Percentiles rank a stretch among this genome's conserved stretches.
These are phyloP conservation scores for Epirrita christyi DNA, from an alignment of 2,888 invertebrate genomes.

Conservation along the genomic window DNA sequence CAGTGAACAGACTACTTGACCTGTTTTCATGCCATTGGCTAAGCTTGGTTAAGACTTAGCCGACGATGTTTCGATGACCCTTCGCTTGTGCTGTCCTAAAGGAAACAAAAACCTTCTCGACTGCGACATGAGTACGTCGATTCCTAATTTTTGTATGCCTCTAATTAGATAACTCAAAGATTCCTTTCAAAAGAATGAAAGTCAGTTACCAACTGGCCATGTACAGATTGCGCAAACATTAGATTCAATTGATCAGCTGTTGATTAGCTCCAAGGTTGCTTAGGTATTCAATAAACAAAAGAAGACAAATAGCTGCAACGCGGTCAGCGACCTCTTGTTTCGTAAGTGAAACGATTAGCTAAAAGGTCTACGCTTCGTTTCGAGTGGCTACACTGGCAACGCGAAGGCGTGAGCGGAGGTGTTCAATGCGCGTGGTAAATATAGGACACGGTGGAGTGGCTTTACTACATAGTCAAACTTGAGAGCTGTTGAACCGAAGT, in stretches of 20 bases:
- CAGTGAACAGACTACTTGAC: constrained; percentile 55
- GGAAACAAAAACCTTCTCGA: not conserved
- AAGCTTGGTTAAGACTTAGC: constrained; percentile 1
- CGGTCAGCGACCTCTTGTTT: constrained; percentile 43
- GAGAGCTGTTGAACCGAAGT: not conserved
- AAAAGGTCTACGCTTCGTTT: constrained; percentile 45
- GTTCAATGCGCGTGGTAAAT: constrained; percentile 26
- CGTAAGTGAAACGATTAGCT: constrained; percentile 54
- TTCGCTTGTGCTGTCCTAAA: constrained; percentile 41
- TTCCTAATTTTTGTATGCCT: not conserved
- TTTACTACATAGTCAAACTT: not conserved
- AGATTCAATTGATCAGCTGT: constrained; percentile 8
- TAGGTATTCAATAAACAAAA: constrained; percentile 3
- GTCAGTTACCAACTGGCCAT: not conserved
- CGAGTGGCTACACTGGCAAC: constrained; percentile 33
- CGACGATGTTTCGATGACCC: constrained; percentile 56
- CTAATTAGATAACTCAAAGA: not conserved
- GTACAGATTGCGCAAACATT: not conserved
- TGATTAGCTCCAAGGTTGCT: not conserved
- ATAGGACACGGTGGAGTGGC: constrained; percentile 22
- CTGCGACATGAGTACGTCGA: not conserved
- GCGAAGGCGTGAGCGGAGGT: constrained; percentile 33
- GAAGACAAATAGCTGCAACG: constrained; percentile 22
- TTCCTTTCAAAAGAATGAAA: not conserved
- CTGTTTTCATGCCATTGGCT: constrained; percentile 51